Conservation (phyloP, 2,113 vertebrate genomes). For the Dendrocopos noguchii region DNA sequence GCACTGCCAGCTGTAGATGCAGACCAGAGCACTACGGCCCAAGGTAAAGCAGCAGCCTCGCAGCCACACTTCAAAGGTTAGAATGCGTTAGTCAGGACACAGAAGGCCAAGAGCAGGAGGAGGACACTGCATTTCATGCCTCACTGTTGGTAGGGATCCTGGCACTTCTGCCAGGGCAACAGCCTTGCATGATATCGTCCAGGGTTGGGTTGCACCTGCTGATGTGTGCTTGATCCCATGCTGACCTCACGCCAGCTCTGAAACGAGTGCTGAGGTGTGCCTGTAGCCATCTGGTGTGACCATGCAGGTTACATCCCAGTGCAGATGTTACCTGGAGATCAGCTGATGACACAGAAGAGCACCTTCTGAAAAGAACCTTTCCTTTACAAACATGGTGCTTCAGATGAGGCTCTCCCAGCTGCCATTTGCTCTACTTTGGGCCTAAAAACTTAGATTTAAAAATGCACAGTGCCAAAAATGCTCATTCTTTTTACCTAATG, state of each 20-base stretch:
- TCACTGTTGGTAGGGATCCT: background rate
- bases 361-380: background rate
- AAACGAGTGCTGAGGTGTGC: background rate
- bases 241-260: too few relatives aligned
- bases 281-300: constrained; percentile 1
- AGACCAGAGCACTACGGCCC: background rate
- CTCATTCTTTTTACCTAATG: constrained; percentile 50
- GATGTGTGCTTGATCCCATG: too few relatives aligned
- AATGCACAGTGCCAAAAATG: constrained; percentile 76
- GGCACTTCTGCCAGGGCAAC: constrained; percentile 33
- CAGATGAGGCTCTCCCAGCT: constrained; percentile 35
- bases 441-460: constrained; percentile 53
- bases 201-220: too few relatives aligned
- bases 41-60: constrained; percentile 29
- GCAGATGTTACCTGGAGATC: background rate
- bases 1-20: constrained; percentile 10
- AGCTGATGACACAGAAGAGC: background rate
- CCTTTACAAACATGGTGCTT: constrained; percentile 20
- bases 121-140: background rate
- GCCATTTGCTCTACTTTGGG: constrained; percentile 28
- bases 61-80: background rate
- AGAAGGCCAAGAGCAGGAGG: background rate
- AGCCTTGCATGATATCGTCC: background rate
- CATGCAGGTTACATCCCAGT: background rate
- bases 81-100: background rate